Evolutionary conservation across 1,140 invertebrate genomes (phyloP), one percentile per base, ranked within the genome.

Genomic region (Drosophila pallidifrons): DNA sequence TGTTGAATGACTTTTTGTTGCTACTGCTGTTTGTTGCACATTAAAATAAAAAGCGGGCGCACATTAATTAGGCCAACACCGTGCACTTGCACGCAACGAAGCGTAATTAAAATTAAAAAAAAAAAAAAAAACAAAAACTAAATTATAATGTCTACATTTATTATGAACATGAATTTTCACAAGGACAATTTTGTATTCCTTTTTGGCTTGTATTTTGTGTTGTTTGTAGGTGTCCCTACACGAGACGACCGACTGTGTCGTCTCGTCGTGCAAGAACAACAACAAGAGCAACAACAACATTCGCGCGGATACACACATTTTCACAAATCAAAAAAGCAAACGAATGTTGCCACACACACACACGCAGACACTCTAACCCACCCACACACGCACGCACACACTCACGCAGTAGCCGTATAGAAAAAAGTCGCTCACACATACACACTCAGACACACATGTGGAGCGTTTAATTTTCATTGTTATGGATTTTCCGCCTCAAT

Each of bases 321-420:
- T 89, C 85, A 88, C 81, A 88, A 88, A 88, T 88, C 85, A 88
- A 88, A 83, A 87, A 89, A 88, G 80, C 79, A 88, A 88, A 88
- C 77, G 80, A 88, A 80, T 76, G 66, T 82, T 77, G 46, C 46
- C 58, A 77, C 69, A 77, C 68, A 88, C 66, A 58, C 76, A 63
- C 58, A 45, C 55, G 52, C 66, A 68, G 35, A 59, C 70, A 68
- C 55, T 55, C 41, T 46, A 71, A 57, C 43, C 47, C 58, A 79
- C 20, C 35, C 80, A 65, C 45, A 32, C 54, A 59, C n/a, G n/a
- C 54, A 54, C 54, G 38, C 45, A 60, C 59, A 61, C 46, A 46
- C 72, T 64, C 52, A 75, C 47, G 77, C 59, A 82, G 64, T 65
- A 54, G 63, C 63, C 63, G 51, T 65, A 63, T 65, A 79, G 66